Evolutionary conservation across 2,113 vertebrate species (phyloP).

Genomic region (Atractosteus spatula): DNA sequence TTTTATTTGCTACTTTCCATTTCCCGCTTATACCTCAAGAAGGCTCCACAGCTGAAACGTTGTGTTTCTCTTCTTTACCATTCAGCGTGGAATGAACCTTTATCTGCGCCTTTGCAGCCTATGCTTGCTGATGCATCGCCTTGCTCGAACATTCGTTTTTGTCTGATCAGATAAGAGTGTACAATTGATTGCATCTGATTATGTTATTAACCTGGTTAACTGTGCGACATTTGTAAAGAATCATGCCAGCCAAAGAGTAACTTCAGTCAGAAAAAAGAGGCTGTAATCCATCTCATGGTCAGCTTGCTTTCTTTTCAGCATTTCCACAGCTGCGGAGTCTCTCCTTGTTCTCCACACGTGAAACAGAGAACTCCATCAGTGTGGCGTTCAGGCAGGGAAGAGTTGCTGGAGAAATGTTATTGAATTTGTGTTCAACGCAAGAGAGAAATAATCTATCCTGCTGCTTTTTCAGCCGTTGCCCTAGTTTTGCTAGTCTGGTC

Average conservation of each 20-base stretch:
- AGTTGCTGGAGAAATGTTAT: not conserved
- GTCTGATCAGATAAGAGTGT: too few relatives aligned
- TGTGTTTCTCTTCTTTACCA: too few relatives aligned
- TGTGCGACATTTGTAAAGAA: too few relatives aligned
- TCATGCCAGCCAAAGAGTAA: not conserved
- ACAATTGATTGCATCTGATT: too few relatives aligned
- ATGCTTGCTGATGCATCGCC: too few relatives aligned
- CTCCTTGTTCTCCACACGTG: not conserved
- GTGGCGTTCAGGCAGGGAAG: not conserved
- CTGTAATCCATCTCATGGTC: constrained; percentile 15
- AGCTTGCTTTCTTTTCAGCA: not conserved
- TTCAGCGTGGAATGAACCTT: too few relatives aligned
- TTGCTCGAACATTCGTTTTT: too few relatives aligned
- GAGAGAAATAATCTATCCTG: not conserved
- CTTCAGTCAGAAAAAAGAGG: constrained; percentile 9
- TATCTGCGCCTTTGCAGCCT: too few relatives aligned
- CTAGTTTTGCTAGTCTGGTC: not conserved
- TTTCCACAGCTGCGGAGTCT: constrained; percentile 15
- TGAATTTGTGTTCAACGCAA: not conserved
- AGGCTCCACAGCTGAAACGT: too few relatives aligned
- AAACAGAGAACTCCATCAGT: not conserved
- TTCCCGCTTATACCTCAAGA: too few relatives aligned
- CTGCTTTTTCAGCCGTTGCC: not conserved
- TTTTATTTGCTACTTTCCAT: too few relatives aligned
- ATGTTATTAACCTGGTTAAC: too few relatives aligned